Evolutionary conservation across 92 coral and sea anemone species (phyloP).

Genomic region (Nematostella vectensis): DNA sequence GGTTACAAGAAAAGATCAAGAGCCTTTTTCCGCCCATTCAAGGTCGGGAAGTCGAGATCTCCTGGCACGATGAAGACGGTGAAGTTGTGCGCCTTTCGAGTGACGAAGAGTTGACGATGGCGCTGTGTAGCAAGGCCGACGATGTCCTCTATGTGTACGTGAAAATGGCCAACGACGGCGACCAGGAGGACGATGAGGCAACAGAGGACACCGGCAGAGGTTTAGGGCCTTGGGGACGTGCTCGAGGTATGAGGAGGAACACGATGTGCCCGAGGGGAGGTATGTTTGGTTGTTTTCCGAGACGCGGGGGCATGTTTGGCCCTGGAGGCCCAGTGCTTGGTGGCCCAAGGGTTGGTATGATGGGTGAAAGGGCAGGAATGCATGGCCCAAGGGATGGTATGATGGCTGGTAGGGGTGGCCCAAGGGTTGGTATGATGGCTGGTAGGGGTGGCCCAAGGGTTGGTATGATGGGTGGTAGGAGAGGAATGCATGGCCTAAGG

Average conservation of each 20-base stretch:
- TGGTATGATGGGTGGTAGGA: conserved; percentile 21
- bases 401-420: conserved; percentile 1
- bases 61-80: conserved; percentile 55
- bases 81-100: conserved; percentile 40
- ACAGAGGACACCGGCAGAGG: not conserved
- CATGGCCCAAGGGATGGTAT: conserved; percentile 12
- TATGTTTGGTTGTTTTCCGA: not conserved
- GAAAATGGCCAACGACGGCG: conserved; percentile 5
- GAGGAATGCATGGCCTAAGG: conserved; percentile 12
- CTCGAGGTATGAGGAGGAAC: conserved; percentile 5
- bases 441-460: conserved; percentile 9
- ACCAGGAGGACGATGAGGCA: not conserved
- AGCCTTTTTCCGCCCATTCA: conserved; percentile 36
- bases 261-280: not conserved
- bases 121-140: conserved; percentile 21
- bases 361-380: conserved; percentile 20
- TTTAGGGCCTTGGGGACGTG: conserved; percentile 2
- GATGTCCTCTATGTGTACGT: conserved; percentile 37
- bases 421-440: not conserved
- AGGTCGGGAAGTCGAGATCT: conserved; percentile 38
- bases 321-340: conserved; percentile 1
- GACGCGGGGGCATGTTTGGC: not conserved
- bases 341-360: conserved; percentile 12
- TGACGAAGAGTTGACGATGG: conserved; percentile 52
- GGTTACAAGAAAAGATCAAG: conserved; percentile 33